These are phyloP conservation scores for Pipistrellus nathusii DNA, from an alignment of 2,797 vertebrate genomes.

Conservation along the genomic window DNA sequence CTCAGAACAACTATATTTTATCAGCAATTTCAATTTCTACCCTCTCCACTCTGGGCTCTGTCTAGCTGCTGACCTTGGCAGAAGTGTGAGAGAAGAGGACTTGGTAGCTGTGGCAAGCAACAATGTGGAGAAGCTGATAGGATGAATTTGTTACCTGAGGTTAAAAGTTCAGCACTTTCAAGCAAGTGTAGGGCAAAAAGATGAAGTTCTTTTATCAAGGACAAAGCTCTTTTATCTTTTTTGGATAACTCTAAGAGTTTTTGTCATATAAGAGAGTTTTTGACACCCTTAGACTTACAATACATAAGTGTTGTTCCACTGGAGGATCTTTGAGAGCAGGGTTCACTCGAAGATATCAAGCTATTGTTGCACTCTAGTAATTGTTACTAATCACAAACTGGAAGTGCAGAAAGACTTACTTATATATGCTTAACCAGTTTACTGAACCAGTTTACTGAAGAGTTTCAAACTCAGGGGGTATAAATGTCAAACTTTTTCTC, in stretches of 20 bases:
- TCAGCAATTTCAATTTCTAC: neutral
- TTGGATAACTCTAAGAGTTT: neutral
- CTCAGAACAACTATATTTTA: neutral
- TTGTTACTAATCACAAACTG: neutral
- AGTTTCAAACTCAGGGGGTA: neutral
- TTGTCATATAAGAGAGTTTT: neutral
- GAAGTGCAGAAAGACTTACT: neutral
- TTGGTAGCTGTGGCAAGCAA: neutral
- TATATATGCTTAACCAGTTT: neutral
- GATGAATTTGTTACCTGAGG: neutral
- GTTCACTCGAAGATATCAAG: neutral
- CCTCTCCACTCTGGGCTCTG: neutral
- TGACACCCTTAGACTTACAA: neutral
- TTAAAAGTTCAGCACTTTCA: neutral
- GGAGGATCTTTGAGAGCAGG: neutral
- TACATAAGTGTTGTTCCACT: neutral
- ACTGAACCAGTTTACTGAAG: neutral
- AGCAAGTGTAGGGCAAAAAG: neutral
- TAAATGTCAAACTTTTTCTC: neutral
- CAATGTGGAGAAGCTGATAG: neutral
- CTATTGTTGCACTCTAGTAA: neutral
- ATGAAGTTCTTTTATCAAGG: neutral
- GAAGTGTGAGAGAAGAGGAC: neutral
- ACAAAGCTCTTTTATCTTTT: neutral
- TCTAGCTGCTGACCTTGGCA: neutral